Conservation (phyloP, 2,113 vertebrate species). For the Spheniscus mendiculus region DNA sequence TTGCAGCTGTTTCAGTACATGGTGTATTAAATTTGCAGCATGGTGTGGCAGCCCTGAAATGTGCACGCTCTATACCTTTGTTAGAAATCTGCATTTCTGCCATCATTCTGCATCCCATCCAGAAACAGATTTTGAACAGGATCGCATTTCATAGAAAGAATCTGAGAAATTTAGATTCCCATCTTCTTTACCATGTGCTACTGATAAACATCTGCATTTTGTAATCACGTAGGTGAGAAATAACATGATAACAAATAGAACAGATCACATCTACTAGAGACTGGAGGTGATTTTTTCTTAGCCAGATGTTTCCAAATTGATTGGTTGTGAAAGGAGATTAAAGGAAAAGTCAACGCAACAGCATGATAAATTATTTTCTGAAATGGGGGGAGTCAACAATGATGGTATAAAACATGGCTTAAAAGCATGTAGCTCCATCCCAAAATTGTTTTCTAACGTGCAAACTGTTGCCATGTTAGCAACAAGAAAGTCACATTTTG, state of each 20-base stretch:
- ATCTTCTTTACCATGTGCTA: background rate
- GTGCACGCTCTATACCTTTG: accelerated
- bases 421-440: background rate
- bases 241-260: accelerated
- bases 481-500: background rate
- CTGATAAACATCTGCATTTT: background rate
- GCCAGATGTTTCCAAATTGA: background rate
- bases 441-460: background rate
- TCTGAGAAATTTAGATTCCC: background rate
- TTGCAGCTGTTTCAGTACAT: background rate
- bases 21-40: background rate
- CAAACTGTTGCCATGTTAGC: background rate
- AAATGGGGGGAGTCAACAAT: background rate
- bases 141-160: background rate
- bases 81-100: background rate
- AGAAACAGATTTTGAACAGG: background rate
- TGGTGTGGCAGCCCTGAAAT: accelerated
- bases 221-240: background rate
- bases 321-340: background rate
- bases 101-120: background rate
- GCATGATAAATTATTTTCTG: background rate
- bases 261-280: background rate
- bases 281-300: background rate
- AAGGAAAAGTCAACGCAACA: background rate
- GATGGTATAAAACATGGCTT: background rate